These are phyloP conservation scores for Erinaceus europaeus DNA, from an alignment of 2,113 vertebrate genomes.

Conservation along the genomic window DNA sequence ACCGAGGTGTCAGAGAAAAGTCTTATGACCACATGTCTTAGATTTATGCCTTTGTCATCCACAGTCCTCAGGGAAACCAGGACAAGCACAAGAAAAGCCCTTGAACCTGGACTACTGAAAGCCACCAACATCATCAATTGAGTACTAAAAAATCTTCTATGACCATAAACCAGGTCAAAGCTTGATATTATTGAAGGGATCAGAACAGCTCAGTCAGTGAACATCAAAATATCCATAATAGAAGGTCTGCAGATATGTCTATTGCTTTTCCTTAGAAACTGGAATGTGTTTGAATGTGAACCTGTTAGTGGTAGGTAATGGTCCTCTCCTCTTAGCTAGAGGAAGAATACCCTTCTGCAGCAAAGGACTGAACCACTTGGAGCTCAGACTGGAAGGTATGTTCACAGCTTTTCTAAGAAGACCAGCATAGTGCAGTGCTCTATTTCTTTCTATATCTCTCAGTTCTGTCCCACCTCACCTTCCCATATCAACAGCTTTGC, in stretches of 20 bases:
- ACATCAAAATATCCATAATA: background rate
- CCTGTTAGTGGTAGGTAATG: background rate
- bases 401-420: background rate
- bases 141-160: too few relatives aligned
- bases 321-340: background rate
- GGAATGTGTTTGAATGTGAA: background rate
- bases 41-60: background rate
- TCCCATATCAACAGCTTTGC: background rate
- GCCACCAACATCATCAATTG: too few relatives aligned
- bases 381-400: background rate
- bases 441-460: background rate
- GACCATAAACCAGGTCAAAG: conserved; percentile 51
- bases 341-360: background rate
- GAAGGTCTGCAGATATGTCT: too few relatives aligned
- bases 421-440: fast-evolving
- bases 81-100: conserved; percentile 1
- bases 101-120: conserved; percentile 56
- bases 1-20: conserved; percentile 6
- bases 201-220: background rate
- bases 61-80: conserved; percentile 21
- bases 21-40: conserved; percentile 3
- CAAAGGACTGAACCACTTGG: background rate
- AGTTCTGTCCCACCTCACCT: background rate
- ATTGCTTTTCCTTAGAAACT: background rate
- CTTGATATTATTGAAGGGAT: conserved; percentile 39